Conservation (phyloP, 2,888 invertebrate species). For the Dorcus parallelipipedus region DNA sequence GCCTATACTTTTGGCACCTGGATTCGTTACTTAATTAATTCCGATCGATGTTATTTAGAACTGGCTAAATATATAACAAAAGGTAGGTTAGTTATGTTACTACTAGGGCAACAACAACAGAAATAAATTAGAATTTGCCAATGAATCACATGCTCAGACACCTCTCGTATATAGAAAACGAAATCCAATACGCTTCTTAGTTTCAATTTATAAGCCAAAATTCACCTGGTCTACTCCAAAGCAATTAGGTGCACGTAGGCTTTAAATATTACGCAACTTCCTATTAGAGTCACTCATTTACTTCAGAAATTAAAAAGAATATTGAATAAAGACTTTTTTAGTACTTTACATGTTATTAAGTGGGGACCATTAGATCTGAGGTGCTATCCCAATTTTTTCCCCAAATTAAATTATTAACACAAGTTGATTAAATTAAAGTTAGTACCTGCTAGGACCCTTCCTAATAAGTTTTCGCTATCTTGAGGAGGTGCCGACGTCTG, state of each 20-base stretch:
- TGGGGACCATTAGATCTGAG: background rate
- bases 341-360: too few species aligned
- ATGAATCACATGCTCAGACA: background rate
- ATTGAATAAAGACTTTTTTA: too few species aligned
- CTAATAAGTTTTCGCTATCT: constrained; percentile 54
- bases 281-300: too few species aligned
- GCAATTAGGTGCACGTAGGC: too few species aligned
- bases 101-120: background rate
- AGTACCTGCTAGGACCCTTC: constrained; percentile 58
- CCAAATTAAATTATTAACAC: constrained; percentile 13
- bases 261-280: too few species aligned
- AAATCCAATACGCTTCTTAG: background rate
- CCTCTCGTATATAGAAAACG: background rate
- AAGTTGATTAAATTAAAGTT: background rate
- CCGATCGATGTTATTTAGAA: constrained; percentile 13
- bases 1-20: constrained; percentile 2
- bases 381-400: background rate
- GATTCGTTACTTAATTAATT: background rate
- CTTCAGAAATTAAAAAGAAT: too few species aligned
- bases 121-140: background rate
- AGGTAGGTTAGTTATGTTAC: constrained; percentile 17
- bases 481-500: constrained; percentile 12
- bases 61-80: constrained; percentile 8
- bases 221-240: too few species aligned
- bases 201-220: background rate